These are phyloP conservation scores for Sarotherodon lohbergeri DNA, from an alignment of 2,113 vertebrate species.

Conservation along the genomic window DNA sequence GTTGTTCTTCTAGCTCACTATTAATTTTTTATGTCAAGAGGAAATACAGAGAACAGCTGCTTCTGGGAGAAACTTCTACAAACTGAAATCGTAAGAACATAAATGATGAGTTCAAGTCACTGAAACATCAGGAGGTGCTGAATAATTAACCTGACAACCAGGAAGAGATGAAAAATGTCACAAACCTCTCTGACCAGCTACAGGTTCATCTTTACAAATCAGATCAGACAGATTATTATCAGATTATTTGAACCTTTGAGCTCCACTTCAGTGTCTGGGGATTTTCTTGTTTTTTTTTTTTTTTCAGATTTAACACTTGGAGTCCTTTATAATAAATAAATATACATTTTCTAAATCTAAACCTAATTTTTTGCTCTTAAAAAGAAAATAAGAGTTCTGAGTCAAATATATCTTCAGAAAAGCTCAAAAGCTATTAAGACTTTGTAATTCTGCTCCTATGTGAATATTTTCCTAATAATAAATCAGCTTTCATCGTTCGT, in stretches of 20 bases:
- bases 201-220: not conserved
- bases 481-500: fast-evolving
- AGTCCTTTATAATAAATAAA: not conserved
- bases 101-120: not conserved
- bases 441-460: not conserved
- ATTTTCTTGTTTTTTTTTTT: fast-evolving
- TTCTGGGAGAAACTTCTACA: not conserved
- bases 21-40: not conserved
- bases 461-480: not conserved
- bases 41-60: not conserved
- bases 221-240: not conserved
- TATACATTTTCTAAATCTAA: not conserved
- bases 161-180: not conserved
- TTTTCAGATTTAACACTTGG: fast-evolving
- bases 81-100: not conserved
- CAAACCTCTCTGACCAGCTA: not conserved
- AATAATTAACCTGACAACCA: not conserved
- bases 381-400: not conserved
- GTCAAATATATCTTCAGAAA: not conserved
- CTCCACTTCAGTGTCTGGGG: fast-evolving
- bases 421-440: not conserved
- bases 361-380: fast-evolving
- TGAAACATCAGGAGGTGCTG: not conserved
- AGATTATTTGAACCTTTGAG: not conserved
- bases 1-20: fast-evolving